A percentile compares a stretch with the other conserved stretches of the same genome.
Conservation (phyloP, 2,888 invertebrate species). For the Amblyteles armatorius region DNA sequence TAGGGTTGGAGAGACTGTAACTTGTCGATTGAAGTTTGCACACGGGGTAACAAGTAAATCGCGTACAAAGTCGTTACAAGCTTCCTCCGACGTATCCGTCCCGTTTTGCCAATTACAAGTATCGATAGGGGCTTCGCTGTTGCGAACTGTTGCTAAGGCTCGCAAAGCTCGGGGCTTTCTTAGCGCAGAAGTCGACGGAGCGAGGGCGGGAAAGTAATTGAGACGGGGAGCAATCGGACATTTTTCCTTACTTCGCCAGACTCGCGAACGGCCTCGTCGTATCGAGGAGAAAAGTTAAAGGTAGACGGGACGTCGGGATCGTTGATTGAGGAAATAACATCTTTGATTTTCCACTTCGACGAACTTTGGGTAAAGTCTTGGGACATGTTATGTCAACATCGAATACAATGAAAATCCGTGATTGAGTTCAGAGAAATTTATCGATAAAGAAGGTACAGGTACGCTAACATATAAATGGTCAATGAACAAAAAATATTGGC, state of each 20-base stretch:
- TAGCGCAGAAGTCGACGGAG: conserved; percentile 4
- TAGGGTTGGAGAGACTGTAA: neutral
- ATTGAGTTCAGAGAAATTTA: too few relatives aligned
- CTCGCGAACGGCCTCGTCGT: neutral
- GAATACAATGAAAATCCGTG: neutral
- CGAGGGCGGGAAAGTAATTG: conserved; percentile 47
- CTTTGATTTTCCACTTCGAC: conserved; percentile 20
- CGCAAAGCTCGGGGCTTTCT: conserved; percentile 12
- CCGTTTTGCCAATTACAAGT: conserved; percentile 19
- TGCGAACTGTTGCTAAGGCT: conserved; percentile 12
- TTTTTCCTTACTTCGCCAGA: conserved; percentile 31
- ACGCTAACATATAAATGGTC: neutral
- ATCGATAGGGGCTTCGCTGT: conserved; percentile 26
- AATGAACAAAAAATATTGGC: neutral
- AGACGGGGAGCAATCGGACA: conserved; percentile 35
- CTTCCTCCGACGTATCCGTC: neutral
- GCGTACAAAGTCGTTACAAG: conserved; percentile 25
- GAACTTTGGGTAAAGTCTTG: neutral
- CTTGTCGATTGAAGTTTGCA: conserved; percentile 16
- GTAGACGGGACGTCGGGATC: neutral
- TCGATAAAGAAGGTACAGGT: neutral
- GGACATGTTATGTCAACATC: neutral
- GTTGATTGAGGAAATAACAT: conserved; percentile 41
- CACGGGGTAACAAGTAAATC: neutral
- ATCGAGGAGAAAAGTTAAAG: conserved; percentile 4